These are phyloP conservation scores for Sylvilagus floridanus DNA, from an alignment of 2,797 vertebrate species.

Conservation along the genomic window DNA sequence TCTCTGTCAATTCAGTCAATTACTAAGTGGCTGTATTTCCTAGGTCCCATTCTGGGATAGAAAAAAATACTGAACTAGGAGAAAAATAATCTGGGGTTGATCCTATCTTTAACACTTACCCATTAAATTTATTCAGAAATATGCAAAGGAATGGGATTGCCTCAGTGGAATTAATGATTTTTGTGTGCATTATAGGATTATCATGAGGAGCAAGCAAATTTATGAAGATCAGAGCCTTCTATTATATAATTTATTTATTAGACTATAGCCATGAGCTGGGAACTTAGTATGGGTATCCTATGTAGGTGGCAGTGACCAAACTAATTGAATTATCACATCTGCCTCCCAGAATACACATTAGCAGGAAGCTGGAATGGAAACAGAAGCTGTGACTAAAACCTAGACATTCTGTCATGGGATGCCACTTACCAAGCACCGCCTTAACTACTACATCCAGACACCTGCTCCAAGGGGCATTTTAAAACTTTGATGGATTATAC, in stretches of 20 bases:
- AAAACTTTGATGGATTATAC: background rate
- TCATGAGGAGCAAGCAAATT: background rate
- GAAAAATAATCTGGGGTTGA: background rate
- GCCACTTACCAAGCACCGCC: too few species aligned
- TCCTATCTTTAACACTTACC: background rate
- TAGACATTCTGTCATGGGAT: too few species aligned
- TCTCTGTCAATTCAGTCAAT: slow-evolving; percentile 16
- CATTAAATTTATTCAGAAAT: background rate
- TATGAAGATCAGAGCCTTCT: background rate
- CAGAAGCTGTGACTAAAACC: too few species aligned
- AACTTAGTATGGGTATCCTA: too few species aligned
- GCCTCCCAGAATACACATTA: too few species aligned
- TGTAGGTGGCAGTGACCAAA: too few species aligned
- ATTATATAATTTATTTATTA: too few species aligned
- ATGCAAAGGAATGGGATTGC: background rate
- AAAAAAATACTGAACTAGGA: slow-evolving; percentile 4
- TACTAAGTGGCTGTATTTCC: slow-evolving; percentile 1
- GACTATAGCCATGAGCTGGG: too few species aligned
- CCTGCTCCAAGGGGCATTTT: background rate
- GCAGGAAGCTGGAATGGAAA: too few species aligned
- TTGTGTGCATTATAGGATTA: background rate
- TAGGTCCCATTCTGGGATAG: background rate
- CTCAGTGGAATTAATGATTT: background rate
- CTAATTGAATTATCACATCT: too few species aligned
- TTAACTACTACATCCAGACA: too few species aligned